Base-by-base conservation (phyloP, 2,888 invertebrate genomes). In the Onchidella celtica region DNA sequence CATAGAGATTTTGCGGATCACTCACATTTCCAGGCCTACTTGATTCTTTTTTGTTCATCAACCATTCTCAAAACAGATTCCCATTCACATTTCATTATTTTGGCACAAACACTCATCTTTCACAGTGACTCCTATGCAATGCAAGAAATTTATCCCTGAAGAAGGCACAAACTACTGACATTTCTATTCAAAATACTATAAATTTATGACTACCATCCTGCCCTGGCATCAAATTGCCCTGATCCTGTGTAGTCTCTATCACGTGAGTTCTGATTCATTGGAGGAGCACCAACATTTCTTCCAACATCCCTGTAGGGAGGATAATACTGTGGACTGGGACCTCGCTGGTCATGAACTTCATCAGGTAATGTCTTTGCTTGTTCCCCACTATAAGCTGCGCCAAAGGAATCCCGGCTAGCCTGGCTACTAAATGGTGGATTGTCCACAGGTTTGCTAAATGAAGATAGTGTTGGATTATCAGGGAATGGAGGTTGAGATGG, bases 291-390 rank as follows among this genome's bases (percentile, higher is more conserved):
- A 1, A 11, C 24, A 36, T 14, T 17, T 47, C 57, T 68, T 24
- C n/a, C 34, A 57, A 14, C 27, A 57, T 47, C 68, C 57, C 68
- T 55, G 27, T 68, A 77, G 3, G 77, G 32, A 27, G 77, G 9
- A 40, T 55, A 68, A 68, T 77, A 77, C 63, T 66, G 57, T n/a
- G 77, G n/a, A 29, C 24, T 55, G n/a, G 4, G 40, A 11, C 36
- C 69, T 21, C 24, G 63, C 24, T 24, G 9, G 3, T 59, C 47
- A 14, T 40, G 36, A 0, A n/a, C 55, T 4, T 76, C 76, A n/a
- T 76, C 65, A 57, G 57, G 9, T 17, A 17, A 55, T 24, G 4
- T 4, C 11, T 27, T 66, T 11, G 47, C 34, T 32, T 36, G 68
- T 3, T 47, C 27, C 21, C 14, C 65, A 65, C 9, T 47, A 17